Evolutionary conservation across 2,797 vertebrate species (phyloP).

Genomic region (Cirrhinus mrigala): DNA sequence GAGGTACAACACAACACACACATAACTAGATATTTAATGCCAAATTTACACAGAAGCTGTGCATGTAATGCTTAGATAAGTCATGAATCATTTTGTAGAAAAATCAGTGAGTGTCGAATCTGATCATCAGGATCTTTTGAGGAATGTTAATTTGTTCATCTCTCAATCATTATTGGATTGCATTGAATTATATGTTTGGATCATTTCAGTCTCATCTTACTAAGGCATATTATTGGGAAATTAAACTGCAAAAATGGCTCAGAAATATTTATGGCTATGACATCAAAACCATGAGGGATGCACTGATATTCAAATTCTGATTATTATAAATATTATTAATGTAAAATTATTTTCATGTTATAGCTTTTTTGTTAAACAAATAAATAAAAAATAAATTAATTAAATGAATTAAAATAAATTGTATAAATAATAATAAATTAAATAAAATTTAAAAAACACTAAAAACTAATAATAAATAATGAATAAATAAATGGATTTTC

Average conservation of each 20-base stretch:
- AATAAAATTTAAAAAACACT: background rate
- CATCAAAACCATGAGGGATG: background rate
- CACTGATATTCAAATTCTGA: background rate
- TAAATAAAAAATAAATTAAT: no score
- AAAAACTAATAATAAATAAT: no score
- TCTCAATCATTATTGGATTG: background rate
- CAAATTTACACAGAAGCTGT: background rate
- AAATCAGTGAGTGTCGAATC: background rate
- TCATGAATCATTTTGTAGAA: background rate
- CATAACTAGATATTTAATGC: background rate
- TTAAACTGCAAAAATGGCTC: background rate
- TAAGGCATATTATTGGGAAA: background rate
- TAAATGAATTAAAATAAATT: no score
- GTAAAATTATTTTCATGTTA: background rate
- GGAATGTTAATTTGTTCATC: background rate
- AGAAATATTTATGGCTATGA: no score
- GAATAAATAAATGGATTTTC: background rate
- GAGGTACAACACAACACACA: slow-evolving; percentile 14
- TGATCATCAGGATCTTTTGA: background rate
- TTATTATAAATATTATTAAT: background rate
- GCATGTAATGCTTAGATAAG: no score
- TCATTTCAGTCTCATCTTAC: background rate
- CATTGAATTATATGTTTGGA: no score
- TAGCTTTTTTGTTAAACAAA: background rate
- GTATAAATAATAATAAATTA: background rate